These are phyloP conservation scores for Collichthys lucidus DNA, from an alignment of 2,113 vertebrate genomes.

Conservation along the genomic window DNA sequence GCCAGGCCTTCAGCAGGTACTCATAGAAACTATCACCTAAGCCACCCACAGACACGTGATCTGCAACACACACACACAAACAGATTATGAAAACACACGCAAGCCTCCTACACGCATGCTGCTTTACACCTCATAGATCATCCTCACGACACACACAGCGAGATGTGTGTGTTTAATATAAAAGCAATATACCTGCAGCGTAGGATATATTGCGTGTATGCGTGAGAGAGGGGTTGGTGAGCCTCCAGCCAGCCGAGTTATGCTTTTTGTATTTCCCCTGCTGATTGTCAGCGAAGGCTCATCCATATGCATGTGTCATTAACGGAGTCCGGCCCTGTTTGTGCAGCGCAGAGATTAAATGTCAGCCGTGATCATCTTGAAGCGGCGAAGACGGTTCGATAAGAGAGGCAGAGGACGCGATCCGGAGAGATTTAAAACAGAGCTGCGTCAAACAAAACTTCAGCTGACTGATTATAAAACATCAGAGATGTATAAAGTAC, in stretches of 20 bases:
- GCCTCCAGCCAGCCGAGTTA: conserved; percentile 1
- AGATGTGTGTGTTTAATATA: conserved; percentile 13
- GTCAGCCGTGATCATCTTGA: conserved; percentile 70
- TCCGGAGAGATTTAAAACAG: conserved; percentile 9
- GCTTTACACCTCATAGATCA: conserved; percentile 16
- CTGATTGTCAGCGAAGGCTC: conserved; percentile 55
- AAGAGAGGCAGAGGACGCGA: not conserved
- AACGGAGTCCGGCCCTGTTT: conserved; percentile 61
- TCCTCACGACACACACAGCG: not conserved
- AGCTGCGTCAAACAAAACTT: conserved; percentile 5
- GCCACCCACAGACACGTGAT: conserved; percentile 96
- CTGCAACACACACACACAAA: conserved; percentile 77
- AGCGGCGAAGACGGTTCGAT: conserved; percentile 5
- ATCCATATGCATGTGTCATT: conserved; percentile 77
- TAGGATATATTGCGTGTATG: not conserved
- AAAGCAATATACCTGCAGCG: not conserved
- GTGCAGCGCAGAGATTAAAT: conserved; percentile 74
- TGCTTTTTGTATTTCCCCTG: conserved; percentile 15
- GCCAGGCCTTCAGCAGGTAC: conserved; percentile 98
- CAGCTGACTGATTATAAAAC: not conserved
- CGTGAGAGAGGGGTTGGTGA: not conserved
- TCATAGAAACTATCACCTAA: conserved; percentile 99
- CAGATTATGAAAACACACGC: conserved; percentile 15
- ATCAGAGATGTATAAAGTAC: too few relatives aligned
- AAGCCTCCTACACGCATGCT: not conserved